A percentile compares a stretch with the other conserved stretches of the same genome.
phyloP scores from a whole-genome alignment of 2,797 vertebrate genomes.

The Babyrousa celebensis region DNA sequence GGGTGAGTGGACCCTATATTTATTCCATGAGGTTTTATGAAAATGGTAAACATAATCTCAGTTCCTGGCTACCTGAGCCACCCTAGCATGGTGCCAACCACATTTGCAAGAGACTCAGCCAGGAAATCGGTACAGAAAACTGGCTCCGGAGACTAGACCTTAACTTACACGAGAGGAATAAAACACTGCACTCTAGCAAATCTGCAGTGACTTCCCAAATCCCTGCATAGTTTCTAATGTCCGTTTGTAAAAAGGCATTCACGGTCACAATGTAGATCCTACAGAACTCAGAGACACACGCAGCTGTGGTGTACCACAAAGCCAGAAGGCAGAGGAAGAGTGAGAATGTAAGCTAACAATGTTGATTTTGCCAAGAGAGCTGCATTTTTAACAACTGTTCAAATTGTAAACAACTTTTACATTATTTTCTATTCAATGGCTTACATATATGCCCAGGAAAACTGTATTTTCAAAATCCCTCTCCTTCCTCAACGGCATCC shows the following conservation, averaged over 20 bases:
- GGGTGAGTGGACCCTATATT: conserved; percentile 82
- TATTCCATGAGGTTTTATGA: conserved; percentile 90
- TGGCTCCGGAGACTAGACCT: conserved; percentile 84
- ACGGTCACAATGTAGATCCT: background rate
- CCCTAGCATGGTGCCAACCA: conserved; percentile 80
- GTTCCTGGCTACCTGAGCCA: conserved; percentile 86
- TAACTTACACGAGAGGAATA: conserved; percentile 79
- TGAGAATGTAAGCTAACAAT: background rate
- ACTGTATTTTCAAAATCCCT: conserved; percentile 25
- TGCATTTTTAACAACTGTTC: conserved; percentile 2
- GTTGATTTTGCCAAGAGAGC: background rate
- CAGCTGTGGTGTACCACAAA: background rate
- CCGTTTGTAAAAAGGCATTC: conserved; percentile 20
- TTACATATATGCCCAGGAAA: background rate
- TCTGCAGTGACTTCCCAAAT: conserved; percentile 79
- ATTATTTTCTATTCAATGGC: conserved; percentile 55
- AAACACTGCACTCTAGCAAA: conserved; percentile 83
- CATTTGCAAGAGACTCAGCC: conserved; percentile 62
- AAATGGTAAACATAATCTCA: conserved; percentile 90
- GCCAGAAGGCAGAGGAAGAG: background rate
- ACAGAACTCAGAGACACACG: conserved; percentile 13
- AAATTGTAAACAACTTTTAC: background rate
- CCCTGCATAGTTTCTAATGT: conserved; percentile 23
- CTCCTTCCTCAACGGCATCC: background rate
- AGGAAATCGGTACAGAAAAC: conserved; percentile 79